Conservation (phyloP, 1,140 invertebrate genomes). For the Eumeta japonica region DNA sequence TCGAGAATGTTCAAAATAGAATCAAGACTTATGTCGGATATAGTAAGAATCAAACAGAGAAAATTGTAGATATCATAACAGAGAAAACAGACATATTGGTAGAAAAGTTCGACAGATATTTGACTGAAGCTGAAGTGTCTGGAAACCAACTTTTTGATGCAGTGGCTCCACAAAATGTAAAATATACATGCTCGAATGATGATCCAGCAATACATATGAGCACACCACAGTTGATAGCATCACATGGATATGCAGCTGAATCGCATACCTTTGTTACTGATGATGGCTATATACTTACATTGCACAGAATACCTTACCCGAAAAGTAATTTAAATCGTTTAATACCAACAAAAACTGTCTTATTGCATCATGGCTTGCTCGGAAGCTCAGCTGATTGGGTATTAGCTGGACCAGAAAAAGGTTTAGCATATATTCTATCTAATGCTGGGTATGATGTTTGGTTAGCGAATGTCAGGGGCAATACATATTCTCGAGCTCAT, state of each 20-base stretch:
- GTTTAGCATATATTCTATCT: conserved; percentile 62
- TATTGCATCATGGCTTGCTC: conserved; percentile 76
- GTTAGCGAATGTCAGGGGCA: conserved; percentile 67
- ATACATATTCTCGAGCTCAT: conserved; percentile 62
- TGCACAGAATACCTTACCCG: conserved; percentile 69
- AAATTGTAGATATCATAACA: neutral
- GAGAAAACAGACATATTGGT: conserved; percentile 15
- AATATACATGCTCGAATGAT: conserved; percentile 24
- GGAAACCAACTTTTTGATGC: conserved; percentile 30
- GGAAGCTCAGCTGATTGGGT: conserved; percentile 76
- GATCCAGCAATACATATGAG: conserved; percentile 43
- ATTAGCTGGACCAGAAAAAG: conserved; percentile 63
- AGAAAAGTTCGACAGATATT: conserved; percentile 27
- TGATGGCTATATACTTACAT: conserved; percentile 71
- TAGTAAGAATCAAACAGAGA: no score
- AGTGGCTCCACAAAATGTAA: conserved; percentile 25
- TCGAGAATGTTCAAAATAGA: conserved; percentile 30
- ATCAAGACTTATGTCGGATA: conserved; percentile 30
- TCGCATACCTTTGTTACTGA: conserved; percentile 65
- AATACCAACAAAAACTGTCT: conserved; percentile 50
- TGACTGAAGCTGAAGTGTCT: conserved; percentile 22
- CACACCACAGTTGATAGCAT: conserved; percentile 60
- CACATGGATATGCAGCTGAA: conserved; percentile 68
- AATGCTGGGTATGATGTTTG: conserved; percentile 69
- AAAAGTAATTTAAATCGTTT: conserved; percentile 21